These are phyloP conservation scores for Momotus momota DNA, from an alignment of 2,797 vertebrate genomes.

Conservation along the genomic window DNA sequence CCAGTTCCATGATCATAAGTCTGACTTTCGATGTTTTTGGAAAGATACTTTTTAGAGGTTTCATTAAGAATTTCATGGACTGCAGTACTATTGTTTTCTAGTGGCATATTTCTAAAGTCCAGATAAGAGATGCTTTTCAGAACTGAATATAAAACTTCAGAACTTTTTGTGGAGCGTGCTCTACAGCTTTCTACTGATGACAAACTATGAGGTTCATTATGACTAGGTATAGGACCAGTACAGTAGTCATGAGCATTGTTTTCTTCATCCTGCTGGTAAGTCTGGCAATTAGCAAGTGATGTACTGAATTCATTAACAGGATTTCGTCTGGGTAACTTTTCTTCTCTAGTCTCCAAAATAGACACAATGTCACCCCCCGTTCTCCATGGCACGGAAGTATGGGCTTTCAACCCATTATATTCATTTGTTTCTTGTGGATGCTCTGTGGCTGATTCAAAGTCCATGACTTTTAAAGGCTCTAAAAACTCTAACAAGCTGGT, in stretches of 20 bases:
- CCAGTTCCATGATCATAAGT: not conserved
- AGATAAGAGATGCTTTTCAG: not conserved
- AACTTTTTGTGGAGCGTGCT: not conserved
- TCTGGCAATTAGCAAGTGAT: conserved; percentile 39
- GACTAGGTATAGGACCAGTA: not conserved
- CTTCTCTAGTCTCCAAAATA: conserved; percentile 18
- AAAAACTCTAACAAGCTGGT: conserved; percentile 30
- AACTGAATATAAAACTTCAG: not conserved
- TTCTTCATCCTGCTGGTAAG: conserved; percentile 31
- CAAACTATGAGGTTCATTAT: not conserved
- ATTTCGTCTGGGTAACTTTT: not conserved
- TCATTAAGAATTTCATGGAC: not conserved
- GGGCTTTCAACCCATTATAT: conserved; percentile 24
- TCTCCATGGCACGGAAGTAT: conserved; percentile 1
- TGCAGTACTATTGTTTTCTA: conserved; percentile 25
- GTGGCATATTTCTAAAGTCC: not conserved
- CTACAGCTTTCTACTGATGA: conserved; percentile 10
- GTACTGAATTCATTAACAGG: conserved; percentile 7
- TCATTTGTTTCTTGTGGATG: conserved; percentile 35
- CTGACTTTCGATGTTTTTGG: not conserved
- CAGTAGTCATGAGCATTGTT: not conserved
- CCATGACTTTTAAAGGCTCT: conserved; percentile 49
- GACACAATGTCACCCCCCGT: conserved; percentile 20
- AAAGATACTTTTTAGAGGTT: not conserved
- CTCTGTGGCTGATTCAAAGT: conserved; percentile 42